Conservation (phyloP, 2,113 vertebrate genomes). For the Pteruthius melanotis region DNA sequence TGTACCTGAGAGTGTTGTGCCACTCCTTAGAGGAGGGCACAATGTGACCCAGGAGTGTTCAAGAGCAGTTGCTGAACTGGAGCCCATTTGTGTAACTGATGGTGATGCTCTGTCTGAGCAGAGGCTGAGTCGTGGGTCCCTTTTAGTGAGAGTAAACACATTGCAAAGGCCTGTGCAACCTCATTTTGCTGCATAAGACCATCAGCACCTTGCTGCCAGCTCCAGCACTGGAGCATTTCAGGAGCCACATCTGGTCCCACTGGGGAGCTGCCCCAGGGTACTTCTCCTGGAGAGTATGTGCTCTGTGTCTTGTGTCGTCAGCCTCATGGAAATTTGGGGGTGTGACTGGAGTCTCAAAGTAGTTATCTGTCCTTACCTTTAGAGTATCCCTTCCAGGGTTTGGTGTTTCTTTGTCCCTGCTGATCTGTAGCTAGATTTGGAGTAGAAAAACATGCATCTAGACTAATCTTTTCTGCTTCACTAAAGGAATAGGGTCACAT, state of each 20-base stretch:
- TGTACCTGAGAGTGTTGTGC: background rate
- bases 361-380: background rate
- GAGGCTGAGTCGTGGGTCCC: background rate
- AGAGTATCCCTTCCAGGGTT: background rate
- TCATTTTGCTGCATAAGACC: background rate
- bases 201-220: background rate
- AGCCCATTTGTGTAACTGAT: background rate
- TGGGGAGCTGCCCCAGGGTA: background rate
- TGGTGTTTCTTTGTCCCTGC: background rate
- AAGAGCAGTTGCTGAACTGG: background rate
- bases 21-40: background rate
- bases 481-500: background rate
- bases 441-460: background rate
- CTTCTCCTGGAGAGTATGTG: background rate
- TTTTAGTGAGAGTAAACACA: background rate
- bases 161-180: background rate
- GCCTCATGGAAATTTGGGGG: background rate
- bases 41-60: background rate
- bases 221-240: background rate
- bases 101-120: background rate
- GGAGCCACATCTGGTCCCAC: background rate
- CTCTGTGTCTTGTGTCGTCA: background rate
- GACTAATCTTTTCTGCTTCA: background rate
- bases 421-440: background rate
- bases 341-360: background rate